Percentiles rank a stretch among this genome's conserved stretches.
These are phyloP conservation scores for Recurvirostra avosetta DNA, from an alignment of 2,113 vertebrate genomes.

Conservation along the genomic window DNA sequence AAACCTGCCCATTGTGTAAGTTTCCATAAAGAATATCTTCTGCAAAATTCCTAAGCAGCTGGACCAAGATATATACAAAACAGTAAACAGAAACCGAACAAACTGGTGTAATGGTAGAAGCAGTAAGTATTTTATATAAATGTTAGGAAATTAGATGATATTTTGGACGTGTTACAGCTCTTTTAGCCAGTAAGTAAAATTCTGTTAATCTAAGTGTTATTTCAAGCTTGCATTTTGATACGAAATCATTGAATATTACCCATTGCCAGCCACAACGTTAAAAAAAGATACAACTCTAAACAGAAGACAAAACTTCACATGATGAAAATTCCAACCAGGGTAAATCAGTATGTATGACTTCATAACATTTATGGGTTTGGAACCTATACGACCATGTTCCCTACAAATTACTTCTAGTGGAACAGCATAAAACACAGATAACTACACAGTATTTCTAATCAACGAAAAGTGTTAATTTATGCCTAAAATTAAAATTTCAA, in stretches of 20 bases:
- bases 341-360: background rate
- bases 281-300: background rate
- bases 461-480: background rate
- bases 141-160: background rate
- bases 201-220: background rate
- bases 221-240: background rate
- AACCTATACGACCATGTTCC: background rate
- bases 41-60: background rate
- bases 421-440: background rate
- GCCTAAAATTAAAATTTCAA: background rate
- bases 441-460: background rate
- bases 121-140: background rate
- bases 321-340: background rate
- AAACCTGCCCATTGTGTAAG: background rate
- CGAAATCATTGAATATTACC: background rate
- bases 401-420: background rate
- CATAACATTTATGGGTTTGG: background rate
- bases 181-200: background rate
- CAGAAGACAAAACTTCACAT: background rate
- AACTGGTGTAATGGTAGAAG: background rate
- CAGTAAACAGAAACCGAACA: background rate
- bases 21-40: no score
- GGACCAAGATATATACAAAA: background rate
- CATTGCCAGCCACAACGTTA: background rate
- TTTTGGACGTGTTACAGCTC: background rate